Evolutionary conservation across 2,113 vertebrate species (phyloP), one percentile per base, ranked within the genome.

Genomic region (Bos indicus): DNA sequence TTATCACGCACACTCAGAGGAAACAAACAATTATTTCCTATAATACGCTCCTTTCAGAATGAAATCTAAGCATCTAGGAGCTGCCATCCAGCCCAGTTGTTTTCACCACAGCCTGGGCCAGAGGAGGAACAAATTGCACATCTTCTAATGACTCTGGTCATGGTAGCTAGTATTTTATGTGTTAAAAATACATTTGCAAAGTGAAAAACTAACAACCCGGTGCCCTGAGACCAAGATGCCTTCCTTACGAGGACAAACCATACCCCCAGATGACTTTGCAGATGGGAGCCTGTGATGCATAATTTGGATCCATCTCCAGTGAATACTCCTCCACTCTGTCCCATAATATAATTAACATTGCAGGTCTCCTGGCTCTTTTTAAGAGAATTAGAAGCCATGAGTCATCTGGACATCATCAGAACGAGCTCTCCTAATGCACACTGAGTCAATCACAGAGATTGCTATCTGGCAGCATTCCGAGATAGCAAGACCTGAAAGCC

Each of bases 381-480:
- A 98, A 99, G 95, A 71, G 98, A 99, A 99, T 99, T 99, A 99
- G 98, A 98, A 97, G 98, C 98, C 97, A 99, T 99, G 98, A 99
- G 97, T 99, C 99, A 99, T 98, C 98, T 57, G 97, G 98, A 98
- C 98, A 98, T 99, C 98, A 98, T 98, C 96, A 96, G 98, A 98
- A 99, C 95, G 98, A 99, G 85, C 96, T 98, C 97, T 98, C 91
- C 95, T 97, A 98, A 78, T 98, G 97, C 96, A 97, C 98, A 99
- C 98, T 99, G 98, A 99, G 98, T 99, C 99, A 99, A 99, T 99
- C 98, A 89, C 97, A 56, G 97, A 99, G 98, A 99, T 99, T 99
- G 99, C 98, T 98, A 91, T 98, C 98, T 99, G 99, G 99, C 98
- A 98, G 96, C 62, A 88, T 97, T 98, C 98, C 98, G 40, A 98